Evolutionary conservation across 2,888 invertebrate species (phyloP), one percentile per base, ranked within the genome.

Genomic region (Dendrolimus houi): DNA sequence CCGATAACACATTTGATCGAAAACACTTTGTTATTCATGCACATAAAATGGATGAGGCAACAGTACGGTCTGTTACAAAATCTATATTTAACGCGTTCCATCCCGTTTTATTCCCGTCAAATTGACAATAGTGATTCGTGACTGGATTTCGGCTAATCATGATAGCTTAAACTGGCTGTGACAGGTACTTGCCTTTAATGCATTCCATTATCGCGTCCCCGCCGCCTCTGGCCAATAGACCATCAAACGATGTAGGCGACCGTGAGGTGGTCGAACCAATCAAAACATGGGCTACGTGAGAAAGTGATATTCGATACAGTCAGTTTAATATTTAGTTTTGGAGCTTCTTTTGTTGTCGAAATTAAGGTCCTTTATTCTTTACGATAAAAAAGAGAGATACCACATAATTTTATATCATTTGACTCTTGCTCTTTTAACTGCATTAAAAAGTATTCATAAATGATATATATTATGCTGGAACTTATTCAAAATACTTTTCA

Each of bases 61-160:
- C 58, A 58, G 52, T 52, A 58, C 54, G 53, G 55, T 58, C 58
- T 14, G 54, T 54, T 52, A 59, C 52, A 55, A 60, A 58, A 60
- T 62, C 62, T 62, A 65, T 59, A 63, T 61, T 58, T 60, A 59
- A 59, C 60, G 59, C 60, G 59, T 57, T 54, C 57, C 40, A 57
- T 57, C 52, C 54, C 17, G 54, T 57, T 57, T 54, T 58, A 14
- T 56, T 53, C 58, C 17, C 58, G 55, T 54, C 52, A 10, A 54
- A 12, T 54, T 54, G 54, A 47, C 47, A 47, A 66, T 65, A 70
- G 63, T 61, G 64, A 47, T 62, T 72, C 77, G 77, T 79, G 79
- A 75, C 75, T 70, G 68, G 70, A 70, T 74, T 77, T 72, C 71
- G 70, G 73, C 73, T 77, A 77, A 79, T 78, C 79, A 77, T 78